A percentile compares a stretch with the other conserved stretches of the same genome.
Evolutionary conservation across 2,113 vertebrate genomes (phyloP).

Genomic region (Campylomormyrus tamandua): DNA sequence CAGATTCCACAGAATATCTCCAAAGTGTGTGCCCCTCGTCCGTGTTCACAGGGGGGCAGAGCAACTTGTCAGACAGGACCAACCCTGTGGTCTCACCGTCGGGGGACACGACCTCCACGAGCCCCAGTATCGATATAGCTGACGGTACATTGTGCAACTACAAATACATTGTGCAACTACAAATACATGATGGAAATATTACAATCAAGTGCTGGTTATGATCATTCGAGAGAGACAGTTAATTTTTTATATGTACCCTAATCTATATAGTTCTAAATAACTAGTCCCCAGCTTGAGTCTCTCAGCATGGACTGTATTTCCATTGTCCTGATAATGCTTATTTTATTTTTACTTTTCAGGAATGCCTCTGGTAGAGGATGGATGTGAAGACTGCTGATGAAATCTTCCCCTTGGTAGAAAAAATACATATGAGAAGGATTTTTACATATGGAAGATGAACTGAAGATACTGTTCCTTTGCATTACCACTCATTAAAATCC

Average conservation of each 20-base stretch:
- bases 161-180: not conserved
- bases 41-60: constrained; percentile 33
- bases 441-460: not conserved
- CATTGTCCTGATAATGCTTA: not conserved
- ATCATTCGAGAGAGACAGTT: not conserved
- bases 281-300: not conserved
- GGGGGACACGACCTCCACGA: constrained; percentile 58
- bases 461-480: not conserved
- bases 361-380: constrained; percentile 76
- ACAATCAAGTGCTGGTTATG: not conserved
- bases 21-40: constrained; percentile 58
- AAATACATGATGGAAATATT: not conserved
- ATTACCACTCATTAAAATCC: not conserved
- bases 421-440: not conserved
- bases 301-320: not conserved
- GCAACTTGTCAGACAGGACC: constrained; percentile 46
- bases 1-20: constrained; percentile 58
- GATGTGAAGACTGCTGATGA: constrained; percentile 36
- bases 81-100: constrained; percentile 13
- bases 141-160: constrained; percentile 59
- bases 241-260: not conserved
- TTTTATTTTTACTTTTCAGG: constrained; percentile 52
- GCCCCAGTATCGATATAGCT: constrained; percentile 69
- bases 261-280: not conserved
- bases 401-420: not conserved